Evolutionary conservation across 1,140 invertebrate genomes (phyloP), one percentile per base, ranked within the genome.

Genomic region (Scaptomyza montana): DNA sequence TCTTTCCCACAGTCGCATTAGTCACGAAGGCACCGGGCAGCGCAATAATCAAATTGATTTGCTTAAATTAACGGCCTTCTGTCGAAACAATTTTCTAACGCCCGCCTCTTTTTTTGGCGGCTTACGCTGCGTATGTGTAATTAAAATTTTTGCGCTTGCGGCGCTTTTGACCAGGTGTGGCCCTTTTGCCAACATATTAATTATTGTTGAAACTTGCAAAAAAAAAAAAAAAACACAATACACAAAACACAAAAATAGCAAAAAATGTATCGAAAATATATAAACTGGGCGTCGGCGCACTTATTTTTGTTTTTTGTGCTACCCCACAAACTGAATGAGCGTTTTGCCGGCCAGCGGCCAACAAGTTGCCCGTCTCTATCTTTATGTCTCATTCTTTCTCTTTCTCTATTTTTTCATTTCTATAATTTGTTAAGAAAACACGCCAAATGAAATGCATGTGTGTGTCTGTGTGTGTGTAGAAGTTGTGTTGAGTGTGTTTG

Each of bases 161-260:
- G 82, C 78, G 54, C 72, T 79, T 79, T 87, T 70, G 78, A 67
- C 78, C 82, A 86, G 82, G 82, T 86, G 82, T 87, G 82, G 82
- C 82, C 84, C 82, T 87, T 86, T 72, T 67, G 71, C 75, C 62
- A 77, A 89, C 79, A 87, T 79, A 78, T 87, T 87, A 89, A 87
- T 82, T 87, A 82, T 61, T 67, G 46, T 65, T 65, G 39, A 51
- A 61, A 70, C 47, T 46, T 21, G 43, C 51, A 16, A 16, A 16
- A 16, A 16, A 77, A 54, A 77, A 61, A 74, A 33, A 72, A 60
- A 54, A 33, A 9, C 36, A 67, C 19, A 46, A 61, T 1, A 28
- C 49, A 25, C 25, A 19, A 46, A 74, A 68, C 50, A 43, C 25
- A 41, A 66, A 63, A 51, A 43, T 49, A 28, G n/a, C 7, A 36